Evolutionary conservation across 2,797 vertebrate species (phyloP).

Genomic region (Loris lydekkerianus): DNA sequence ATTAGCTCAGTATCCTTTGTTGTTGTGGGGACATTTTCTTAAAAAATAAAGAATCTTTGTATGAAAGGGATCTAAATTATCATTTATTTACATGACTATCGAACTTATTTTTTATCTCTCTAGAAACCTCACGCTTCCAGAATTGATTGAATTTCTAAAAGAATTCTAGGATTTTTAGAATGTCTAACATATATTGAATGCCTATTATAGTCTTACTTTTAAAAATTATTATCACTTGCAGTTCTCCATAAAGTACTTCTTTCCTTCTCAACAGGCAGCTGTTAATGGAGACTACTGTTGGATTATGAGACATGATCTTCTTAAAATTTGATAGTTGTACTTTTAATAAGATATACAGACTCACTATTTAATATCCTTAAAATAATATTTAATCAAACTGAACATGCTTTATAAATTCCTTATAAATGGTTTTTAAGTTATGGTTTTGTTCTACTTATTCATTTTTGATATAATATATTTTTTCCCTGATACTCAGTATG

Average conservation of each 20-base stretch:
- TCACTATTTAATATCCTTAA: not conserved
- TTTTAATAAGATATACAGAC: constrained; percentile 34
- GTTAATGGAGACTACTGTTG: not conserved
- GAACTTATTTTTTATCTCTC: not conserved
- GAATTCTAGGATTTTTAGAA: too few species aligned
- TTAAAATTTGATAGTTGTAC: not conserved
- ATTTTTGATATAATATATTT: not conserved
- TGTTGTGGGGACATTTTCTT: not conserved
- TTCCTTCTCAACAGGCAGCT: not conserved
- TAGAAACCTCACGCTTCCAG: not conserved
- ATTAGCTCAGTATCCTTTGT: not conserved
- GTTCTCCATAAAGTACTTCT: not conserved
- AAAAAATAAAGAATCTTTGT: not conserved
- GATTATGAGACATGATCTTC: constrained; percentile 15
- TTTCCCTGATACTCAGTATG: not conserved
- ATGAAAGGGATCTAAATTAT: not conserved
- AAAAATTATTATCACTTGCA: not conserved
- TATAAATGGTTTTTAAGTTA: not conserved
- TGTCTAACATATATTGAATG: not conserved
- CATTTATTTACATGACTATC: not conserved
- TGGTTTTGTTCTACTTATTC: not conserved
- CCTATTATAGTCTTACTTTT: not conserved
- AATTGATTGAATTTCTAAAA: not conserved
- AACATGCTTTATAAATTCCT: not conserved
- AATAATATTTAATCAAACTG: not conserved